phyloP scores from a whole-genome alignment of 2,797 vertebrate genomes.

The Oryzias sinensis region DNA sequence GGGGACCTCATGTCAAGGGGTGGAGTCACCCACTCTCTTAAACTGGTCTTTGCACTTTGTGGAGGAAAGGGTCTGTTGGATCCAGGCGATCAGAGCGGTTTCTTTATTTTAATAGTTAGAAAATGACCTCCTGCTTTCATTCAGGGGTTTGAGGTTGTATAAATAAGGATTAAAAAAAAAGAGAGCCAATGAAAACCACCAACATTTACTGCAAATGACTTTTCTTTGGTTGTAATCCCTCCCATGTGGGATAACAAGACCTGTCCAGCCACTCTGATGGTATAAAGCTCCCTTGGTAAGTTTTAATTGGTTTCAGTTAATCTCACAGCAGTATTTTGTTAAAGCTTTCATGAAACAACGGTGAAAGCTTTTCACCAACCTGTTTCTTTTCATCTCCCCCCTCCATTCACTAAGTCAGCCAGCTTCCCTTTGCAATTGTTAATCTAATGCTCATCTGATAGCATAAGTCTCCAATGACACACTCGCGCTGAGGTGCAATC shows the following conservation, averaged over 20 bases:
- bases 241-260: constrained; percentile 4
- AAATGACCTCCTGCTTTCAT: too few species aligned
- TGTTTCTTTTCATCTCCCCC: constrained; percentile 11
- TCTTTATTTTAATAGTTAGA: too few species aligned
- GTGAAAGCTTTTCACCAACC: not conserved
- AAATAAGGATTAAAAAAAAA: not conserved
- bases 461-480: constrained; percentile 52
- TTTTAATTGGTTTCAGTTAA: constrained; percentile 9
- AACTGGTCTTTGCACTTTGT: too few species aligned
- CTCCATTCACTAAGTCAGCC: constrained; percentile 3
- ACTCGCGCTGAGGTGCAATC: constrained; percentile 48
- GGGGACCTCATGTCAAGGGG: too few species aligned
- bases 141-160: not conserved
- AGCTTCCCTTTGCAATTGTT: constrained; percentile 32
- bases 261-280: constrained; percentile 3
- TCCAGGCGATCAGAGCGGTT: too few species aligned
- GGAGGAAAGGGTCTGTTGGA: too few species aligned
- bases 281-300: not conserved
- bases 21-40: too few species aligned
- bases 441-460: constrained; percentile 60
- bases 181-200: not conserved
- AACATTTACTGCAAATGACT: not conserved
- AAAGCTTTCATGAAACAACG: constrained; percentile 12
- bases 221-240: not conserved
- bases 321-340: constrained; percentile 12